A percentile compares a stretch with the other conserved stretches of the same genome.
These are phyloP conservation scores for Papilio demoleus DNA, from an alignment of 2,888 invertebrate species.

Conservation along the genomic window DNA sequence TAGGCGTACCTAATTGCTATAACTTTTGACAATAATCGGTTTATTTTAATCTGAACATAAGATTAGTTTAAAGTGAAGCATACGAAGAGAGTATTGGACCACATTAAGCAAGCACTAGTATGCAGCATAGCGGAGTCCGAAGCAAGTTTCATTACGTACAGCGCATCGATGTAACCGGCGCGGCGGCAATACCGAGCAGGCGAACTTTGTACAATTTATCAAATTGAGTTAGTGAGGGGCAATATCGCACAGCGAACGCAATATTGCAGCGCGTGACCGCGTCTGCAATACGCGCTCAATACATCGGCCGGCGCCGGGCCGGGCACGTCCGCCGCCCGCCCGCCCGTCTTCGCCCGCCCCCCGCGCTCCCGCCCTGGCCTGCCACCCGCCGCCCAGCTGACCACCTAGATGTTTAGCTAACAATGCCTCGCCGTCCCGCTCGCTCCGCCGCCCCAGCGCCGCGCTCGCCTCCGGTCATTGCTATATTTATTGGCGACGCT, in stretches of 20 bases:
- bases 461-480: constrained; percentile 77
- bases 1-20: too few relatives aligned
- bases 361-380: constrained; percentile 57
- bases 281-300: constrained; percentile 84
- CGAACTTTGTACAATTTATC: constrained; percentile 82
- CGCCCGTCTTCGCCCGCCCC: constrained; percentile 64
- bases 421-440: constrained; percentile 48
- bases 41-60: too few relatives aligned
- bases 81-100: background rate
- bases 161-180: constrained; percentile 66
- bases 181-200: constrained; percentile 64
- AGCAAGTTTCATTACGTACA: constrained; percentile 49
- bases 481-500: constrained; percentile 84
- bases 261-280: constrained; percentile 84
- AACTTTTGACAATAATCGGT: too few relatives aligned
- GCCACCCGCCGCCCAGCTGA: constrained; percentile 63
- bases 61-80: too few relatives aligned
- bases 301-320: constrained; percentile 81
- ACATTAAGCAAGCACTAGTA: constrained; percentile 13
- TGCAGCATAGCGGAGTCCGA: constrained; percentile 4
- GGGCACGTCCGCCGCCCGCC: constrained; percentile 74
- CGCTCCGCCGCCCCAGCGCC: constrained; percentile 65
- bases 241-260: constrained; percentile 82
- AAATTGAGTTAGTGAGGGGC: constrained; percentile 82
- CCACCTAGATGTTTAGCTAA: constrained; percentile 37